Percentiles rank a stretch among this genome's conserved stretches.
Conservation (phyloP, 2,888 invertebrate genomes). For the Euproctis similis region DNA sequence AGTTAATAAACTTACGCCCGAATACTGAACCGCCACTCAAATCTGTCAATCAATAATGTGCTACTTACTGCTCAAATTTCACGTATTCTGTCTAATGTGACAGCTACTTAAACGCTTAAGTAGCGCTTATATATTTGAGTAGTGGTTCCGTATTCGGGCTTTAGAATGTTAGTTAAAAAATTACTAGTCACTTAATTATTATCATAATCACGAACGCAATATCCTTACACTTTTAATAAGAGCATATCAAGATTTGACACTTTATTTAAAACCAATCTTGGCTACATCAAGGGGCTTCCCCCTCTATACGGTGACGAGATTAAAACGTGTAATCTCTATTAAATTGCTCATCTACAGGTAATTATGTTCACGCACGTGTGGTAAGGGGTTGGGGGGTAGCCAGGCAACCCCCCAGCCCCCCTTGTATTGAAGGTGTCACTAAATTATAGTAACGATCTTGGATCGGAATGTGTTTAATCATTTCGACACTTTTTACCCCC, state of each 20-base stretch:
- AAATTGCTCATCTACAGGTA: slow-evolving; percentile 57
- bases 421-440: slow-evolving; percentile 25
- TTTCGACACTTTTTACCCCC: slow-evolving; percentile 1
- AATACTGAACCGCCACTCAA: too few relatives aligned
- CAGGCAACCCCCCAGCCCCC: slow-evolving; percentile 50
- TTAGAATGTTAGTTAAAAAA: too few relatives aligned
- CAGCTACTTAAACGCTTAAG: too few relatives aligned
- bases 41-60: too few relatives aligned
- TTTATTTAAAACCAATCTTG: slow-evolving; percentile 22
- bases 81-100: too few relatives aligned
- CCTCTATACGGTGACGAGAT: slow-evolving; percentile 37
- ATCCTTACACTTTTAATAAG: slow-evolving; percentile 4
- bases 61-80: too few relatives aligned
- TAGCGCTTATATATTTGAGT: too few relatives aligned
- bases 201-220: slow-evolving; percentile 4
- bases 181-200: background rate
- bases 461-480: slow-evolving; percentile 9
- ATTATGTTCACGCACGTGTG: slow-evolving; percentile 49
- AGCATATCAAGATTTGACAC: slow-evolving; percentile 10
- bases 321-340: slow-evolving; percentile 53
- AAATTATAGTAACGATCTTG: slow-evolving; percentile 6
- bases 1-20: too few relatives aligned
- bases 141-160: too few relatives aligned
- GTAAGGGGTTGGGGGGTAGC: slow-evolving; percentile 43
- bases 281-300: slow-evolving; percentile 12